Conservation (phyloP, 2,888 invertebrate species). For the Drosophila siamana region DNA sequence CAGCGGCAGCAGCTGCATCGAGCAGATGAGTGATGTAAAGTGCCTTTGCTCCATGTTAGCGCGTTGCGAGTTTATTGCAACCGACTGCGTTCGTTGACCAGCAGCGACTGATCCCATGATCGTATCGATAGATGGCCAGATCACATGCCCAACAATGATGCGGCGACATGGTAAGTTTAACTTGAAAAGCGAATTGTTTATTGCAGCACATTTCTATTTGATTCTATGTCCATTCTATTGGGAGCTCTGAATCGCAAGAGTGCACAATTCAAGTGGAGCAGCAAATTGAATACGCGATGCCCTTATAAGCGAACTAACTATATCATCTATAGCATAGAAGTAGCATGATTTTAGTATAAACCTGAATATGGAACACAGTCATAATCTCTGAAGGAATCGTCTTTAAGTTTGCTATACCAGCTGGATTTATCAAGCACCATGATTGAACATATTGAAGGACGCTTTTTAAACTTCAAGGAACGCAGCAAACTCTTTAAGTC, state of each 20-base stretch:
- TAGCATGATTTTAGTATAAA: no score
- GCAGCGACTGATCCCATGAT: slow-evolving; percentile 40
- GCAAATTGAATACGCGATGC: slow-evolving; percentile 31
- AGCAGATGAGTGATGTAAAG: slow-evolving; percentile 10
- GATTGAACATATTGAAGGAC: no score
- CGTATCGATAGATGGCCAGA: slow-evolving; percentile 41
- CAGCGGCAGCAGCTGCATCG: slow-evolving; percentile 19
- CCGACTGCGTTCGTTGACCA: slow-evolving; percentile 39
- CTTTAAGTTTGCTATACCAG: no score
- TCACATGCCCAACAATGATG: slow-evolving; percentile 48
- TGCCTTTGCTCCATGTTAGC: slow-evolving; percentile 28
- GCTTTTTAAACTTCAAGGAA: no score
- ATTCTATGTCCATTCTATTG: slow-evolving; percentile 43
- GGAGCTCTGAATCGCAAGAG: slow-evolving; percentile 60
- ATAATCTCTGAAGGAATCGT: no score
- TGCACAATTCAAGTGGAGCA: slow-evolving; percentile 47
- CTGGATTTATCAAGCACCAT: no score
- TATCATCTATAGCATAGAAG: no score
- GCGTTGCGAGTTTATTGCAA: slow-evolving; percentile 12
- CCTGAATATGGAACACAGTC: no score
- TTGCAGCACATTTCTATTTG: slow-evolving; percentile 14
- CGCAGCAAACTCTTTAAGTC: no score
- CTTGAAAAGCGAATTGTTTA: slow-evolving; percentile 65
- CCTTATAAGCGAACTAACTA: not conserved
- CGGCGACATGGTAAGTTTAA: slow-evolving; percentile 74